Conservation (phyloP, 2,888 invertebrate genomes). For the Metacarcinus magister region DNA sequence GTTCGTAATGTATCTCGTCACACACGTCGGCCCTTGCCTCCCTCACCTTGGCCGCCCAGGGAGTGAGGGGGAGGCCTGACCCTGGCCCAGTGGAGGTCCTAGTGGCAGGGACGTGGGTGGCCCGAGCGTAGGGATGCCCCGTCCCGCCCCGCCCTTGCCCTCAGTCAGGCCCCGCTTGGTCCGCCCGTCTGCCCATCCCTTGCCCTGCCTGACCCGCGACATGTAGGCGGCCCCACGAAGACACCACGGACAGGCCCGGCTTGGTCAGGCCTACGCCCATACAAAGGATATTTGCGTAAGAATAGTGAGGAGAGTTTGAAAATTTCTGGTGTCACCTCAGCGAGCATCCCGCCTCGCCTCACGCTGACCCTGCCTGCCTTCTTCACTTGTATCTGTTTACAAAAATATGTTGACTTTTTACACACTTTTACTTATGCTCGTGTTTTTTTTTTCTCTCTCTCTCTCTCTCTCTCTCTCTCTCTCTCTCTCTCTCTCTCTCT, state of each 20-base stretch:
- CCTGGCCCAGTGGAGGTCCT: background rate
- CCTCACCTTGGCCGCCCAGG: background rate
- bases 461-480: constrained; percentile 11
- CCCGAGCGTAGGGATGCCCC: background rate
- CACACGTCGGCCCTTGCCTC: background rate
- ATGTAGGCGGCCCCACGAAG: constrained; percentile 11
- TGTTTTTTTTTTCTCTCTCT: background rate
- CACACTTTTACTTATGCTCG: background rate
- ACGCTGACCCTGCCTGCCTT: background rate
- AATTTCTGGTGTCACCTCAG: constrained; percentile 30
- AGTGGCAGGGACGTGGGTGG: constrained; percentile 59
- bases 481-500: background rate
- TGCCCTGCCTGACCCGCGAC: constrained; percentile 26
- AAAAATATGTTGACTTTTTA: background rate
- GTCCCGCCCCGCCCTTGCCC: constrained; percentile 27
- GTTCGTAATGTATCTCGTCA: background rate
- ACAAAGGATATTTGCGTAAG: constrained; percentile 68
- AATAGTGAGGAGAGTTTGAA: background rate
- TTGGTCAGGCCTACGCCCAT: constrained; percentile 56
- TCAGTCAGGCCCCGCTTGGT: background rate
- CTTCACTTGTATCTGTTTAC: background rate
- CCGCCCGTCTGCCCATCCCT: constrained; percentile 20
- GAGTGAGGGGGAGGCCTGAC: background rate
- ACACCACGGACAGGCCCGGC: constrained; percentile 31
- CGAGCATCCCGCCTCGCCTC: background rate